Evolutionary conservation across 2,888 invertebrate genomes (phyloP).

Genomic region (Noctua janthe): DNA sequence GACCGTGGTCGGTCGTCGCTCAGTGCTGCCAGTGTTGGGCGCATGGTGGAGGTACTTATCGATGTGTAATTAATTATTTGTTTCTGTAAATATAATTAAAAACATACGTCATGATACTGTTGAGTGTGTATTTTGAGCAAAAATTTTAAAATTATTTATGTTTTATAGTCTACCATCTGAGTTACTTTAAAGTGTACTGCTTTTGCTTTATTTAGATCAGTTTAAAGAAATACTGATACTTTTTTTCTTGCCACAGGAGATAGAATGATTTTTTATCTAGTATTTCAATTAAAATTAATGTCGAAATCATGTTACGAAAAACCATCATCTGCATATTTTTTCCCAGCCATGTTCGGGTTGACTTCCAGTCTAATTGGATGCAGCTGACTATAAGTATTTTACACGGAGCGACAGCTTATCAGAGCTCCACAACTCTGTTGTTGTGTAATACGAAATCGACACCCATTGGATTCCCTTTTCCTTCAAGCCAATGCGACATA

Average conservation of each 20-base stretch:
- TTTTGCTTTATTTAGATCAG: too few species aligned
- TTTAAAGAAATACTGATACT: too few species aligned
- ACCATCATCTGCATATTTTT: not conserved
- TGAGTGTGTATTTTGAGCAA: not conserved
- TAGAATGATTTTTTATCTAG: not conserved
- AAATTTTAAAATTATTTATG: not conserved
- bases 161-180: not conserved
- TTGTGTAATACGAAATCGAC: not conserved
- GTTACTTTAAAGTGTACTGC: not conserved
- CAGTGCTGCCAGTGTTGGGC: slow-evolving; percentile 70
- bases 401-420: not conserved
- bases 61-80: slow-evolving; percentile 4
- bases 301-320: not conserved
- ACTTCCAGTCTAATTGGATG: not conserved
- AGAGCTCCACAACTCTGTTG: not conserved
- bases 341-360: too few species aligned
- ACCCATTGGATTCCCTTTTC: too few species aligned
- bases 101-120: not conserved
- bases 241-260: too few species aligned
- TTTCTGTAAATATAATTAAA: not conserved
- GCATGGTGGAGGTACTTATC: slow-evolving; percentile 39
- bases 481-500: too few species aligned
- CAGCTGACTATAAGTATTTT: not conserved
- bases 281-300: not conserved
- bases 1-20: slow-evolving; percentile 74